Evolutionary conservation across 2,888 invertebrate genomes (phyloP).

Genomic region (Stegophylla sp.): DNA sequence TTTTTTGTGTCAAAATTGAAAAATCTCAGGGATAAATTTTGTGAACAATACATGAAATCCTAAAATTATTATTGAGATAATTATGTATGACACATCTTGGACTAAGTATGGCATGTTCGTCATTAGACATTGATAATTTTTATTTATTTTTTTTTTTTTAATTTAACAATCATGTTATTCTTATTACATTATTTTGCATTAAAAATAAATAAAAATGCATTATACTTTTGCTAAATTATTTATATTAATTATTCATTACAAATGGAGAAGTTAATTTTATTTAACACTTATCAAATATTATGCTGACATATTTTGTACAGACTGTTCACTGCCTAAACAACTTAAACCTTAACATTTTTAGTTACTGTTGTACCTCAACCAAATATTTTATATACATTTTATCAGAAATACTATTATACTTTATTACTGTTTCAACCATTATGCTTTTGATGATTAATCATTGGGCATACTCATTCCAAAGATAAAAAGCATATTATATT

Average conservation of each 20-base stretch:
- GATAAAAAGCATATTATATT: constrained; percentile 25
- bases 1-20: constrained; percentile 95
- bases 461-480: constrained; percentile 38
- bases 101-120: too few species aligned
- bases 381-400: constrained; percentile 25
- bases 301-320: constrained; percentile 12
- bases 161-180: constrained; percentile 16
- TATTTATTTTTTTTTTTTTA: constrained; percentile 9
- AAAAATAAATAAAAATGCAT: too few species aligned
- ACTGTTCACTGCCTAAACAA: constrained; percentile 22
- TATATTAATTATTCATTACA: constrained; percentile 37
- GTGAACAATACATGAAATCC: constrained; percentile 60
- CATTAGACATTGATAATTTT: neutral
- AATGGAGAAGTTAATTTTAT: constrained; percentile 43
- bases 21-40: constrained; percentile 78
- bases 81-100: too few species aligned
- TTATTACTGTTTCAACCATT: constrained; percentile 20
- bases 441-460: neutral
- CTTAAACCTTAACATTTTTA: constrained; percentile 20
- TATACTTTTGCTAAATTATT: constrained; percentile 26
- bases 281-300: constrained; percentile 29
- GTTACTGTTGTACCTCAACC: neutral
- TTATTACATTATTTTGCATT: neutral
- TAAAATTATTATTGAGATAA: neutral
- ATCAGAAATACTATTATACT: constrained; percentile 1